A percentile compares a stretch with the other conserved stretches of the same genome.
Evolutionary conservation across 2,797 vertebrate genomes (phyloP).

Genomic region (Phrynocephalus vlangalii): DNA sequence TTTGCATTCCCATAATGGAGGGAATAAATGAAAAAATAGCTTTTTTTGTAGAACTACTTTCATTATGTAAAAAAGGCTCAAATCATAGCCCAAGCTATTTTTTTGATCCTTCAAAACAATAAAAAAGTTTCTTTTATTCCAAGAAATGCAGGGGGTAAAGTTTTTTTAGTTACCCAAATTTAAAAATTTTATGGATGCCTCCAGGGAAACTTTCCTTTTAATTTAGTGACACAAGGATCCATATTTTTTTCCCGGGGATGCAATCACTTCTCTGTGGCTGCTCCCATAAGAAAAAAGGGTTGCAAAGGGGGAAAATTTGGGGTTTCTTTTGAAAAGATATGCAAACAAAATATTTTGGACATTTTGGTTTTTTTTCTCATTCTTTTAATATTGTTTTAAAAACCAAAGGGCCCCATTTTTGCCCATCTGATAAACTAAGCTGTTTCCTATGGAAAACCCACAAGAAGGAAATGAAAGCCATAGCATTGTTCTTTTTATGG

Average conservation of each 20-base stretch:
- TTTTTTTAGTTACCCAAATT: slow-evolving; percentile 41
- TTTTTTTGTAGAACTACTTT: slow-evolving; percentile 60
- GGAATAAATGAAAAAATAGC: slow-evolving; percentile 62
- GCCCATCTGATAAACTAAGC: background rate
- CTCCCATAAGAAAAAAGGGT: background rate
- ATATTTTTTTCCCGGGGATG: background rate
- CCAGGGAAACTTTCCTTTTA: background rate
- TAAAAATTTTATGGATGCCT: slow-evolving; percentile 23
- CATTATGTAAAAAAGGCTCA: slow-evolving; percentile 53
- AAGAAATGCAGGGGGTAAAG: slow-evolving; percentile 51
- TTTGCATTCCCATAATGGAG: slow-evolving; percentile 51
- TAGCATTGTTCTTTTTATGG: background rate
- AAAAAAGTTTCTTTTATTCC: slow-evolving; percentile 60
- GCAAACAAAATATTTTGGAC: background rate
- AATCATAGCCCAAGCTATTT: slow-evolving; percentile 59
- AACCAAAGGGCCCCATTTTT: too few relatives aligned
- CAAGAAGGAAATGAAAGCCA: background rate
- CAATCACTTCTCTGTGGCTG: background rate
- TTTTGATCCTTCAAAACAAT: slow-evolving; percentile 59
- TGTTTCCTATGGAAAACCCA: background rate
- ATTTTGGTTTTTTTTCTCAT: background rate
- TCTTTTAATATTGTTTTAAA: background rate
- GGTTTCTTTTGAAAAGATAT: background rate
- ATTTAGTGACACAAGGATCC: background rate
- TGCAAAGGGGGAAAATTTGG: background rate